Evolutionary conservation across 2,888 invertebrate genomes (phyloP).

Genomic region (Lasioglossum marginatum): DNA sequence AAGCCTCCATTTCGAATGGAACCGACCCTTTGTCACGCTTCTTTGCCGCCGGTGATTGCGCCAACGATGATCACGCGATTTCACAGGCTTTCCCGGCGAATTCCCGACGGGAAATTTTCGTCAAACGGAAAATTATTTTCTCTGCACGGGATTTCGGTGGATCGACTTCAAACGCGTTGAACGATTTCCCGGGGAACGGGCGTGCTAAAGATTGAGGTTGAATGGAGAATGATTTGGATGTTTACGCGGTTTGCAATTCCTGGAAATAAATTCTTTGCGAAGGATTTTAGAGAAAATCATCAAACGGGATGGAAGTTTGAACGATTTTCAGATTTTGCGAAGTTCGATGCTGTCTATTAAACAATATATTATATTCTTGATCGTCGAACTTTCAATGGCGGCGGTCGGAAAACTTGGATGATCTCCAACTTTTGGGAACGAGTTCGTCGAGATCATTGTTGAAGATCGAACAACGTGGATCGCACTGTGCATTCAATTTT

Average conservation of each 20-base stretch:
- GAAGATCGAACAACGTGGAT: neutral
- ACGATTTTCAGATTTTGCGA: neutral
- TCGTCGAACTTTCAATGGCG: neutral
- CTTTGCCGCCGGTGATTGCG: slow-evolving; percentile 5
- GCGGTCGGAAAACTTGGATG: neutral
- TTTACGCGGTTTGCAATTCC: neutral
- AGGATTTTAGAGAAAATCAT: neutral
- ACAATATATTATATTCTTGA: too few species aligned
- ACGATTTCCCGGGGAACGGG: neutral
- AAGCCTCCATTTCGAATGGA: neutral
- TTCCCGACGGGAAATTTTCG: neutral
- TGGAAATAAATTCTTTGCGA: neutral
- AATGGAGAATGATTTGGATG: neutral
- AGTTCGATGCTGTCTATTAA: neutral
- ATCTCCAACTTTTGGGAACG: neutral
- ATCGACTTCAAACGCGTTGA: neutral
- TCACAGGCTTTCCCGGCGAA: neutral
- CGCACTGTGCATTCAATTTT: neutral
- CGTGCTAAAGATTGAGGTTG: neutral
- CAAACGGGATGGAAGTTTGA: neutral
- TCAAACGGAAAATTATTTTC: neutral
- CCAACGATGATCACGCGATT: slow-evolving; percentile 1
- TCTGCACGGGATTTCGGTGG: neutral
- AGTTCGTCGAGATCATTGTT: neutral
- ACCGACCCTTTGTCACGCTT: slow-evolving; percentile 8